phyloP scores from a whole-genome alignment of 1,140 invertebrate genomes.

The Pristionchus pacificus region DNA sequence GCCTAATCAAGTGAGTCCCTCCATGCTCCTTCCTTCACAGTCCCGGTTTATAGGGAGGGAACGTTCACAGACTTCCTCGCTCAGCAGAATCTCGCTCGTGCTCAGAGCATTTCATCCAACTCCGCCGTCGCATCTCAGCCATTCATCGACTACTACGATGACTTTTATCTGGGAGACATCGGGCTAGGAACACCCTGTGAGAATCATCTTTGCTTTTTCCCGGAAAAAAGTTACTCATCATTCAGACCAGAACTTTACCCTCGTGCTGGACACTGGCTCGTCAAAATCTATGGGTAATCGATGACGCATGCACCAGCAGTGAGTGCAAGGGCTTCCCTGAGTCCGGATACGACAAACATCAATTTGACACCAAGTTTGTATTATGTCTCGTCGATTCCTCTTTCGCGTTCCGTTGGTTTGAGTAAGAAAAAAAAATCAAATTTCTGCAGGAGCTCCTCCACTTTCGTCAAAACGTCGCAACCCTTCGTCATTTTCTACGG shows the following conservation, averaged over 20 bases:
- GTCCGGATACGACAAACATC: neutral
- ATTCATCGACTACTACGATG: conserved; percentile 23
- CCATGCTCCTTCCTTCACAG: too few species aligned
- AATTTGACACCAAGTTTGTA: neutral
- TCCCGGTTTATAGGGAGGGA: too few species aligned
- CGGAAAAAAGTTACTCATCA: neutral
- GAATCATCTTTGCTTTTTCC: neutral
- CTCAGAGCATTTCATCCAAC: too few species aligned
- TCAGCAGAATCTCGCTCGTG: neutral
- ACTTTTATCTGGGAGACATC: conserved; percentile 23
- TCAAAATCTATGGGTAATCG: conserved; percentile 26
- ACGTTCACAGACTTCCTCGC: neutral
- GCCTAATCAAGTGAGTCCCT: neutral
- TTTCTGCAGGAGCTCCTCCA: neutral
- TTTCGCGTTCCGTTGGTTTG: too few species aligned
- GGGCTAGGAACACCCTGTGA: conserved; percentile 12
- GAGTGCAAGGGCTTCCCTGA: neutral
- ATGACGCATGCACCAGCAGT: conserved; percentile 3
- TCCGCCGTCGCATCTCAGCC: conserved; percentile 2
- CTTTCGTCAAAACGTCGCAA: neutral
- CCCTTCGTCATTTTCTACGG: conserved; percentile 30
- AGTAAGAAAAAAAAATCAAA: too few species aligned
- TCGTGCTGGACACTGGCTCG: conserved; percentile 28
- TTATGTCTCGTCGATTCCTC: too few species aligned
- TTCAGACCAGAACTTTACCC: conserved; percentile 20